Evolutionary conservation across 2,113 vertebrate genomes (phyloP).

Genomic region (Myrmophylax atrothorax): DNA sequence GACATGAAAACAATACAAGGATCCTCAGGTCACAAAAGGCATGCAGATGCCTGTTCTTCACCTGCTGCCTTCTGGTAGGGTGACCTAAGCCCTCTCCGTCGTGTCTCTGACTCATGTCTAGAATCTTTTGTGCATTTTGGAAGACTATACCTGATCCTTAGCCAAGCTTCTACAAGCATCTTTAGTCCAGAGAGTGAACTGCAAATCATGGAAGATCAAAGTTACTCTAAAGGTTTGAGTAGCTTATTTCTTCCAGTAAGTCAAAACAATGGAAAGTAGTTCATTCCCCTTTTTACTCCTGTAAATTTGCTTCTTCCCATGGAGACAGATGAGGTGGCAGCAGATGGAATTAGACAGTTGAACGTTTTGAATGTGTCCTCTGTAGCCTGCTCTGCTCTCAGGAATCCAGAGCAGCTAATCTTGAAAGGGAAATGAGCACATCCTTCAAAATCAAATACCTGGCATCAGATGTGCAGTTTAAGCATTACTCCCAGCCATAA

Average conservation of each 20-base stretch:
- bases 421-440: conserved; percentile 1
- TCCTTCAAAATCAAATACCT: conserved; percentile 17
- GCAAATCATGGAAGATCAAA: neutral
- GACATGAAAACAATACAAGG: neutral
- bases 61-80: neutral
- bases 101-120: neutral
- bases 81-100: neutral
- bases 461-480: neutral
- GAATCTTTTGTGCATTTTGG: neutral
- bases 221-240: neutral
- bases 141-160: neutral
- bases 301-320: conserved; percentile 1
- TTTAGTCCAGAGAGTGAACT: neutral
- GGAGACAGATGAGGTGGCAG: conserved; percentile 21
- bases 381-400: neutral
- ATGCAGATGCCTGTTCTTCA: neutral
- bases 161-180: neutral
- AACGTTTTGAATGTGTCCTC: neutral
- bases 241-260: neutral
- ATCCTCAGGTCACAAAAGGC: neutral
- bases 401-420: conserved; percentile 27
- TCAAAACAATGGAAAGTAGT: neutral
- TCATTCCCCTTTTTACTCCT: neutral
- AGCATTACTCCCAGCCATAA: neutral
- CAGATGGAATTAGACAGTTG: conserved; percentile 4